phyloP scores from a whole-genome alignment of 2,888 invertebrate genomes.

The Lordiphosa andalusiaca region DNA sequence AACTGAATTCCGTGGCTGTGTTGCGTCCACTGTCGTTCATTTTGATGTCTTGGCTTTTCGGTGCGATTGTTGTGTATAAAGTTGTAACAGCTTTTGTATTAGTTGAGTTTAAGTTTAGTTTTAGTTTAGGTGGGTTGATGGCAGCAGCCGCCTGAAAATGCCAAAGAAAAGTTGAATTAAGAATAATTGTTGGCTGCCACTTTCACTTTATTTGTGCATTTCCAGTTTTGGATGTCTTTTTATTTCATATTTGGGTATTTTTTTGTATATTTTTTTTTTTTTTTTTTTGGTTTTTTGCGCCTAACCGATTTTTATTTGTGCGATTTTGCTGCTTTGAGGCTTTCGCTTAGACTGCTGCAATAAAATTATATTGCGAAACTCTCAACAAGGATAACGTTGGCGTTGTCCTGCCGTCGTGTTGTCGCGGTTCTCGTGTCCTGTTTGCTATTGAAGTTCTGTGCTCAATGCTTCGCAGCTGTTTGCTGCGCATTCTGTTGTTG shows the following conservation, averaged over 20 bases:
- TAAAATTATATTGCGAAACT: constrained; percentile 76
- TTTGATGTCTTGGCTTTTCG: constrained; percentile 18
- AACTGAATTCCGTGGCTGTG: constrained; percentile 80
- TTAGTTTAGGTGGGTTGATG: constrained; percentile 28
- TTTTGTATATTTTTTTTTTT: too few relatives aligned
- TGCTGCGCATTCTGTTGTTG: constrained; percentile 51
- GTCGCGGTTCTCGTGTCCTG: constrained; percentile 49
- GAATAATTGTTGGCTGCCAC: constrained; percentile 23
- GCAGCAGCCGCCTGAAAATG: constrained; percentile 31
- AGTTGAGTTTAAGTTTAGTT: constrained; percentile 34
- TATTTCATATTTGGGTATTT: background rate
- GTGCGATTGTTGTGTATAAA: constrained; percentile 20
- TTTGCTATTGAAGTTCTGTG: constrained; percentile 41
- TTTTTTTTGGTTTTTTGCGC: too few relatives aligned
- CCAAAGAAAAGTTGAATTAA: constrained; percentile 25
- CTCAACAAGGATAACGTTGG: constrained; percentile 71
- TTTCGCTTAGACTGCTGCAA: constrained; percentile 76
- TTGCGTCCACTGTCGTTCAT: constrained; percentile 79
- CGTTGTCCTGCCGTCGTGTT: constrained; percentile 43
- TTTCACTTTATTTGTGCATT: constrained; percentile 15
- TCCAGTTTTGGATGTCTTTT: background rate
- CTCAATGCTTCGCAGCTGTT: constrained; percentile 38
- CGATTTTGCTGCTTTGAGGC: constrained; percentile 69
- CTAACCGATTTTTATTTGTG: constrained; percentile 24
- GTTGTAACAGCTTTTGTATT: constrained; percentile 40